A percentile compares a stretch with the other conserved stretches of the same genome.
Evolutionary conservation across 2,797 vertebrate genomes (phyloP).

Genomic region (Rhinichthys osculus): DNA sequence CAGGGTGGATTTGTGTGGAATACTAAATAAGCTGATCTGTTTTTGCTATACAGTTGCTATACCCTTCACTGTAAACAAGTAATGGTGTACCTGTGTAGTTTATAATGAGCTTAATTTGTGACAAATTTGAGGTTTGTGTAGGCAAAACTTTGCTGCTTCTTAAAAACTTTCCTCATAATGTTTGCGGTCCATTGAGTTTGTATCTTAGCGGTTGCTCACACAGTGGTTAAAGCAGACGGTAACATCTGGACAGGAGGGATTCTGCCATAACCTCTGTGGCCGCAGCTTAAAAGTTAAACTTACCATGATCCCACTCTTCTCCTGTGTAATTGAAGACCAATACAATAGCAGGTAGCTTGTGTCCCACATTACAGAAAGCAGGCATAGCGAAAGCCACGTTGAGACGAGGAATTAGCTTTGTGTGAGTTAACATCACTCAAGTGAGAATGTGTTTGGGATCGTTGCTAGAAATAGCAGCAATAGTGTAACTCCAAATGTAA

Average conservation of each 20-base stretch:
- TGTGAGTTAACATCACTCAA: constrained; percentile 25
- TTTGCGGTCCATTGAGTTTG: neutral
- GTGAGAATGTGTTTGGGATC: constrained; percentile 28
- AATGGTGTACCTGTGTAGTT: neutral
- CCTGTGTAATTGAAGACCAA: constrained; percentile 35
- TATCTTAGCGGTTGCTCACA: constrained; percentile 20
- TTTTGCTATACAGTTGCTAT: constrained; percentile 53
- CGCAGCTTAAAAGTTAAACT: constrained; percentile 38
- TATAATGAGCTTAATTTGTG: neutral
- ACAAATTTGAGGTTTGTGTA: neutral
- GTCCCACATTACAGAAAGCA: constrained; percentile 45
- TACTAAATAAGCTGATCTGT: constrained; percentile 55
- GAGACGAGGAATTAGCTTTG: constrained; percentile 29
- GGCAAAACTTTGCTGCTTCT: neutral
- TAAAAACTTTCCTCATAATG: neutral
- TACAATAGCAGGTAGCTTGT: constrained; percentile 30
- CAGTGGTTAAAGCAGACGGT: constrained; percentile 31
- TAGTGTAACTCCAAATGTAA: constrained; percentile 42
- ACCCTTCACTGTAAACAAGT: neutral
- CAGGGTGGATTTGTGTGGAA: constrained; percentile 56
- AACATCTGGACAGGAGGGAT: constrained; percentile 43
- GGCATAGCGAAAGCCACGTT: constrained; percentile 11
- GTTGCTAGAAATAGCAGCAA: constrained; percentile 49
- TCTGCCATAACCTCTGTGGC: constrained; percentile 33
- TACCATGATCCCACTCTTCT: constrained; percentile 33